Conservation (phyloP, 2,888 invertebrate species). For the Drosophila koepferae region DNA sequence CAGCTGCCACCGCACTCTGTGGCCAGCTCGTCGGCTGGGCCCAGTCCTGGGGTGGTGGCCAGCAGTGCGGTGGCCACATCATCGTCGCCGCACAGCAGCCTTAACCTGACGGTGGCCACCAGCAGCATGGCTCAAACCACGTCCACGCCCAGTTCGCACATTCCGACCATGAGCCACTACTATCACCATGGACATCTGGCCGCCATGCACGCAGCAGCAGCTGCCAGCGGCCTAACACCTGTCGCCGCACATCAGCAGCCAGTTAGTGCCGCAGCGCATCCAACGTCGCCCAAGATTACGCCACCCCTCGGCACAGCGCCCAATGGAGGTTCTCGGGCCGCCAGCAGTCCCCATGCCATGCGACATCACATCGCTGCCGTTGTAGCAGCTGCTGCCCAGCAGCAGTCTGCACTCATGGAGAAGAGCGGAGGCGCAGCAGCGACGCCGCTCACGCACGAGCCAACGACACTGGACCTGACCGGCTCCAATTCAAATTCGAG, state of each 20-base stretch:
- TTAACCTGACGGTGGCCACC: conserved; percentile 76
- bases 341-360: conserved; percentile 82
- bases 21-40: conserved; percentile 56
- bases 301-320: conserved; percentile 68
- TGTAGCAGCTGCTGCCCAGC: conserved; percentile 60
- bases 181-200: conserved; percentile 81
- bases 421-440: conserved; percentile 46
- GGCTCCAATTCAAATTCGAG: conserved; percentile 84
- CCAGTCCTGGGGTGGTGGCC: conserved; percentile 42
- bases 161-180: conserved; percentile 83
- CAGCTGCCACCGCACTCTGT: conserved; percentile 81
- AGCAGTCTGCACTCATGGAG: conserved; percentile 61
- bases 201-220: conserved; percentile 80
- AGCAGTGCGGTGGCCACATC: conserved; percentile 57
- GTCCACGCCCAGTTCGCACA: conserved; percentile 79
- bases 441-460: conserved; percentile 74
- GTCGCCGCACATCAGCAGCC: conserved; percentile 80
- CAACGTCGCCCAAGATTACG: conserved; percentile 75
- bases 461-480: conserved; percentile 83
- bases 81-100: conserved; percentile 80
- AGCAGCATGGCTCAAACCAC: conserved; percentile 69
- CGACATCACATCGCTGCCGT: conserved; percentile 75
- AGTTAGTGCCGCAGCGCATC: conserved; percentile 46
- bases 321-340: conserved; percentile 77
- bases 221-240: conserved; percentile 73